Evolutionary conservation across 2,113 vertebrate species (phyloP).

Genomic region (Piaya cayana): DNA sequence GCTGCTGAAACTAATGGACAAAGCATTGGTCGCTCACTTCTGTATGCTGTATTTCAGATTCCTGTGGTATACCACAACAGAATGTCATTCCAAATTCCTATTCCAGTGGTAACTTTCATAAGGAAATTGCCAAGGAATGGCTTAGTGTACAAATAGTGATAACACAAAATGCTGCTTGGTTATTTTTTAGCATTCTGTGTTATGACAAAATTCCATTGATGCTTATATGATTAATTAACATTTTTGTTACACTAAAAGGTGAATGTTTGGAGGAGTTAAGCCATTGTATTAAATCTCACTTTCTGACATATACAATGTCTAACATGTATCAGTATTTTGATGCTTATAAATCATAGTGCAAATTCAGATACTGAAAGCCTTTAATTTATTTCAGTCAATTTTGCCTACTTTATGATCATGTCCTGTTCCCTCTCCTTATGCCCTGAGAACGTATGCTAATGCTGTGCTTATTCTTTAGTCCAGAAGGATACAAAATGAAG

Average conservation of each 20-base stretch:
- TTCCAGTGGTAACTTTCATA: background rate
- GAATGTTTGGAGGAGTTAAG: background rate
- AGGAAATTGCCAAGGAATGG: background rate
- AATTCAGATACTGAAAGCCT: background rate
- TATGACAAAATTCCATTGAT: background rate
- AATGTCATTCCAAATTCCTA: background rate
- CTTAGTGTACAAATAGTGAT: background rate
- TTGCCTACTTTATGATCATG: background rate
- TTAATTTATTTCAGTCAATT: background rate
- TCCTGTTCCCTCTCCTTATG: background rate
- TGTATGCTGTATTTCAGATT: background rate
- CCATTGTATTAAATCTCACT: background rate
- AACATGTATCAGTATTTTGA: background rate
- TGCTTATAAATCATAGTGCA: background rate
- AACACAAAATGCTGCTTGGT: background rate
- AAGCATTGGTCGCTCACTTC: background rate
- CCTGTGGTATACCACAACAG: background rate
- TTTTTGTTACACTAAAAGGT: background rate
- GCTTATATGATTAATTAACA: background rate
- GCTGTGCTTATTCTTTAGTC: conserved; percentile 76
- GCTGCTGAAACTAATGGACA: background rate
- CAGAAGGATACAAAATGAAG: conserved; percentile 91
- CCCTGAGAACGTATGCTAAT: background rate
- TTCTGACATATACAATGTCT: background rate
- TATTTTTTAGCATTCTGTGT: background rate